Conservation (phyloP, 2,888 invertebrate species). For the Lasioglossum figueresi region DNA sequence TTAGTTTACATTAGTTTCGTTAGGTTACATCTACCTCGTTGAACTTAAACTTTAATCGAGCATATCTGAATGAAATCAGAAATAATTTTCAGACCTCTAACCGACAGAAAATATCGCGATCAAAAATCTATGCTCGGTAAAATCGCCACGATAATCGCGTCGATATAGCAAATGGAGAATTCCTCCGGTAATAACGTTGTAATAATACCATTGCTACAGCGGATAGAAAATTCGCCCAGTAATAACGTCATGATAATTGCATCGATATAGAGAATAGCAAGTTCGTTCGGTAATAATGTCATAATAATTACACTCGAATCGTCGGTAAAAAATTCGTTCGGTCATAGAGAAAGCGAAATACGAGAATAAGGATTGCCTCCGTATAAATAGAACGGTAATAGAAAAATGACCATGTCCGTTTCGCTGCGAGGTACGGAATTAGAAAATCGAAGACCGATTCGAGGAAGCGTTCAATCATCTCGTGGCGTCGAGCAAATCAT, state of each 20-base stretch:
- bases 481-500: neutral
- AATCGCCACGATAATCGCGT: neutral
- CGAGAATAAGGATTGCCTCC: neutral
- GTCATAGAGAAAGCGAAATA: neutral
- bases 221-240: neutral
- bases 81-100: no score
- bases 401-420: neutral
- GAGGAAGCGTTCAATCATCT: slow-evolving; percentile 1
- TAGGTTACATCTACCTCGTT: no score
- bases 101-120: no score
- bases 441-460: slow-evolving; percentile 2
- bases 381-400: neutral
- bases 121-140: no score
- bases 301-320: neutral
- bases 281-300: neutral
- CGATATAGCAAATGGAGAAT: neutral
- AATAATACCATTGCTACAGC: neutral
- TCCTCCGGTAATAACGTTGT: neutral
- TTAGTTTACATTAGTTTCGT: no score
- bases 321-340: neutral
- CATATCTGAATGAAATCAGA: no score
- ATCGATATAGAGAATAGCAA: neutral
- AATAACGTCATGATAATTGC: neutral
- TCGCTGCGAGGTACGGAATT: neutral
- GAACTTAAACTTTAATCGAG: no score